These are phyloP conservation scores for Boloria euphrosyne DNA, from an alignment of 2,888 invertebrate genomes.

Conservation along the genomic window DNA sequence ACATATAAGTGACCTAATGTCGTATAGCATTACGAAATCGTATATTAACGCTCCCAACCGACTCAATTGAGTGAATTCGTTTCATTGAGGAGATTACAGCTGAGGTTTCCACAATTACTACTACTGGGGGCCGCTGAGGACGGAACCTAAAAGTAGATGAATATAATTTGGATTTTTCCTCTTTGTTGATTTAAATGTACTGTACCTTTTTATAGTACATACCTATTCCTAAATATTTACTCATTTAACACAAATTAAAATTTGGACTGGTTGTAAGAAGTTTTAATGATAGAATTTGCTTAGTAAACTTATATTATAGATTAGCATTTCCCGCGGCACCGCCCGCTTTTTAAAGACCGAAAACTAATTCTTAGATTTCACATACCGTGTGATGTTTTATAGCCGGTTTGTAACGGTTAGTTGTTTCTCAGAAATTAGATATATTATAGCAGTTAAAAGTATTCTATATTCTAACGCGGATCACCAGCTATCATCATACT, in stretches of 20 bases:
- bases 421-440: too few relatives aligned
- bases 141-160: constrained; percentile 43
- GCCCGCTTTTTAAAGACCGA: too few relatives aligned
- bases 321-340: too few relatives aligned
- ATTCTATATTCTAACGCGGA: too few relatives aligned
- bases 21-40: constrained; percentile 35
- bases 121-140: constrained; percentile 46
- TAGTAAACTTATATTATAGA: too few relatives aligned
- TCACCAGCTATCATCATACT: too few relatives aligned
- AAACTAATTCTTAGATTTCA: too few relatives aligned
- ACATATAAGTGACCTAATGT: constrained; percentile 31
- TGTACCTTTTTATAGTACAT: neutral
- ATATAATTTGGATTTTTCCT: constrained; percentile 38
- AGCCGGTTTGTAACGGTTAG: too few relatives aligned
- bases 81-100: constrained; percentile 62
- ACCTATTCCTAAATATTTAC: too few relatives aligned
- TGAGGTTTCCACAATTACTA: constrained; percentile 53
- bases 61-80: constrained; percentile 72
- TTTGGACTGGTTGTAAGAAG: neutral
- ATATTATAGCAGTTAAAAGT: too few relatives aligned
- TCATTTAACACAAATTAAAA: too few relatives aligned
- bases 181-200: constrained; percentile 32
- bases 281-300: neutral
- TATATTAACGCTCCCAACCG: constrained; percentile 58
- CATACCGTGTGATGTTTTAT: too few relatives aligned